phyloP scores from a whole-genome alignment of 2,113 vertebrate genomes.

The Aleadryas rufinucha region DNA sequence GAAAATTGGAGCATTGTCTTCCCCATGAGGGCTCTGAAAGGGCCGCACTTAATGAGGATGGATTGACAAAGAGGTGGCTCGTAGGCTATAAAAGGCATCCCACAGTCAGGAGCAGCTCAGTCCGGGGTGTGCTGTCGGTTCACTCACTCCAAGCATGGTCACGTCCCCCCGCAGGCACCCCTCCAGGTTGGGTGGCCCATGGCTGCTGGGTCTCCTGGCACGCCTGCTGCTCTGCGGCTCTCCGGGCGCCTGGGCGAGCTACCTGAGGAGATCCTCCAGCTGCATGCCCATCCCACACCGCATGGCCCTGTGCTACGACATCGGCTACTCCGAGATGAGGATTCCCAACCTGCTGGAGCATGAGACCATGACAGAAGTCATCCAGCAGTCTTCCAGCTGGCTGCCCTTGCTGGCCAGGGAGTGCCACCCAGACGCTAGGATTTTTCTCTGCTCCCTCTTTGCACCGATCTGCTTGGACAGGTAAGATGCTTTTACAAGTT shows the following conservation, averaged over 20 bases:
- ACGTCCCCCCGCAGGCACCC: neutral
- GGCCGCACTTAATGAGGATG: constrained; percentile 65
- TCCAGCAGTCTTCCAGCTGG: constrained; percentile 84
- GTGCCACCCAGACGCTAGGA: constrained; percentile 80
- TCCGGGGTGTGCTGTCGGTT: neutral
- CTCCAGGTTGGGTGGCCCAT: neutral
- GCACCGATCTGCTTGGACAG: constrained; percentile 84
- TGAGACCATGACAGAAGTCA: constrained; percentile 77
- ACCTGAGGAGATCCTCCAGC: constrained; percentile 70
- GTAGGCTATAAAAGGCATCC: constrained; percentile 58
- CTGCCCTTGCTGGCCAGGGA: constrained; percentile 80
- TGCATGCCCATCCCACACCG: constrained; percentile 73
- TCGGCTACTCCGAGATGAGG: constrained; percentile 80
- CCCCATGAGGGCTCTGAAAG: constrained; percentile 59
- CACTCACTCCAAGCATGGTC: neutral
- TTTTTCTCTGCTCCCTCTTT: constrained; percentile 87
- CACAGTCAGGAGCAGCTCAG: constrained; percentile 1
- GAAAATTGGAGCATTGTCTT: constrained; percentile 67
- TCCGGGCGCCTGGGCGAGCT: constrained; percentile 11
- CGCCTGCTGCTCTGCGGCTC: neutral
- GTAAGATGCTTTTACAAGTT: constrained; percentile 57
- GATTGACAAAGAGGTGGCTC: constrained; percentile 57
- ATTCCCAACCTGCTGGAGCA: constrained; percentile 85
- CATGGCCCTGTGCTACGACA: constrained; percentile 82
- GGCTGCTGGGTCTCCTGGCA: constrained; percentile 2